Conservation (phyloP, 1,140 invertebrate species). For the Cepaea nemoralis region DNA sequence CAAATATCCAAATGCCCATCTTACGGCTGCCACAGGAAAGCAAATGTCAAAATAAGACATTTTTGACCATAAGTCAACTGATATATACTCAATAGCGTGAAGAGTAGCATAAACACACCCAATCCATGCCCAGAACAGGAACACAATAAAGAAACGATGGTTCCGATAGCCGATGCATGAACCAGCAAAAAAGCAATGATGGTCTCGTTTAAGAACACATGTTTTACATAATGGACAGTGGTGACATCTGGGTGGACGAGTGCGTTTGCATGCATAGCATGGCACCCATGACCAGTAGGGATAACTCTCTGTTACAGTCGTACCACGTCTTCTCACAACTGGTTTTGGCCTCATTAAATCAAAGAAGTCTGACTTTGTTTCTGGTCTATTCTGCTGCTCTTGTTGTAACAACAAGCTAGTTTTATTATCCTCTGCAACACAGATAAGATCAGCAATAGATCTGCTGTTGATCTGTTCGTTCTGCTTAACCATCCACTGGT, state of each 20-base stretch:
- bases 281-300: slow-evolving; percentile 60
- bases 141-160: slow-evolving; percentile 88
- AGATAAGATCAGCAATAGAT: slow-evolving; percentile 28
- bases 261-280: slow-evolving; percentile 50
- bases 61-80: slow-evolving; percentile 35
- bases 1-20: slow-evolving; percentile 46
- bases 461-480: slow-evolving; percentile 25
- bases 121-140: slow-evolving; percentile 76
- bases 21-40: slow-evolving; percentile 45
- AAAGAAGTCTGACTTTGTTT: not conserved
- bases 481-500: not conserved
- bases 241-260: slow-evolving; percentile 49
- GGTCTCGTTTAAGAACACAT: slow-evolving; percentile 79
- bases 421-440: not conserved
- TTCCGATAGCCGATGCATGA: slow-evolving; percentile 91
- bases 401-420: not conserved
- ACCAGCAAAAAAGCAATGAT: slow-evolving; percentile 93
- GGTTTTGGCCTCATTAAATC: slow-evolving; percentile 37
- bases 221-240: slow-evolving; percentile 48
- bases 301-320: slow-evolving; percentile 41
- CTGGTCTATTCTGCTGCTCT: not conserved
- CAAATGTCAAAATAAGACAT: slow-evolving; percentile 50
- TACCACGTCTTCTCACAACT: slow-evolving; percentile 28
- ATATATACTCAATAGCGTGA: slow-evolving; percentile 45
- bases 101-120: slow-evolving; percentile 41